Conservation (phyloP, 2,888 invertebrate genomes). For the Sminthurinus aureus region DNA sequence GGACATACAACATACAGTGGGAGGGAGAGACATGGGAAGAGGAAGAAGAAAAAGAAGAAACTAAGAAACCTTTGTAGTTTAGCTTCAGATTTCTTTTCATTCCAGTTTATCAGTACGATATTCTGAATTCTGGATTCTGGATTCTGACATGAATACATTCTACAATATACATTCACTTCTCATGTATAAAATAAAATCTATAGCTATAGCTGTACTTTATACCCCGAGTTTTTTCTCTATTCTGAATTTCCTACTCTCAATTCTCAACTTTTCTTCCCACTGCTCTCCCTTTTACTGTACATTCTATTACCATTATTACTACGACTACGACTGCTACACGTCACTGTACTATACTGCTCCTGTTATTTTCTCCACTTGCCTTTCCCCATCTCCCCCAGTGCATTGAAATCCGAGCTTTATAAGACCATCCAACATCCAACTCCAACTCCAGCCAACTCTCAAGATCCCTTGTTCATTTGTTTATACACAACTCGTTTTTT, state of each 20-base stretch:
- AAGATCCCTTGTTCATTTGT: neutral
- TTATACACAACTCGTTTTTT: neutral
- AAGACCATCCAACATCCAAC: neutral
- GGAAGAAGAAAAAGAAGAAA: too few relatives aligned
- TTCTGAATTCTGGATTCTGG: too few relatives aligned
- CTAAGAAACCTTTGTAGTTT: neutral
- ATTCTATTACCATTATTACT: neutral
- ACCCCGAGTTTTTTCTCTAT: too few relatives aligned
- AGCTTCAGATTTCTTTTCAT: neutral
- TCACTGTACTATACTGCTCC: too few relatives aligned
- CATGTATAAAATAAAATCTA: neutral
- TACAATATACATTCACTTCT: too few relatives aligned
- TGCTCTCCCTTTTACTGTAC: neutral
- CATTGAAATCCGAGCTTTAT: slow-evolving; percentile 12
- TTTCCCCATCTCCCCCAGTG: neutral
- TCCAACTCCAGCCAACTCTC: neutral
- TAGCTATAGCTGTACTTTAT: neutral
- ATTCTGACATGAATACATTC: too few relatives aligned
- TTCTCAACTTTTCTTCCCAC: neutral
- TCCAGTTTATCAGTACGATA: too few relatives aligned
- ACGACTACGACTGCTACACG: too few relatives aligned
- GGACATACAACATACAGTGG: neutral
- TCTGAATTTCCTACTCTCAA: neutral
- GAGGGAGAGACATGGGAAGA: too few relatives aligned
- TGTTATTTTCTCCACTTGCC: neutral